Percentiles rank a stretch among this genome's conserved stretches.
Evolutionary conservation across 2,797 vertebrate species (phyloP).

Genomic region (Crax fasciolata): DNA sequence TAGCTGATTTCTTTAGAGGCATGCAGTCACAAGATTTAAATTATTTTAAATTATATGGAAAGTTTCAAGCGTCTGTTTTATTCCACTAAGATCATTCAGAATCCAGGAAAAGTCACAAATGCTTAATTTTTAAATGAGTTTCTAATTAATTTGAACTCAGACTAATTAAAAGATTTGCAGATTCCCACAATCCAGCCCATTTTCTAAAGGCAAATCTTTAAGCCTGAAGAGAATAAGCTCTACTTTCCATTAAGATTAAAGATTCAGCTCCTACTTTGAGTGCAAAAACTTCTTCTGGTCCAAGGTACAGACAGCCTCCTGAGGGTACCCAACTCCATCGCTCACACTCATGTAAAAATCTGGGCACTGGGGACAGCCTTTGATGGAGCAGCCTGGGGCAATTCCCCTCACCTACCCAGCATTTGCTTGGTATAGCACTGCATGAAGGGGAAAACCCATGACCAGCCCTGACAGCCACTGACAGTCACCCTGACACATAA

Average conservation of each 20-base stretch:
- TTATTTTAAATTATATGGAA: slow-evolving; percentile 45
- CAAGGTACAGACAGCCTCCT: background rate
- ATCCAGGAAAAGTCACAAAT: background rate
- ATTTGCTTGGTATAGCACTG: background rate
- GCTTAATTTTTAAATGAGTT: slow-evolving; percentile 33
- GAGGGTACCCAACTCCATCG: background rate
- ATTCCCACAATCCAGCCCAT: background rate
- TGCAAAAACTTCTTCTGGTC: background rate
- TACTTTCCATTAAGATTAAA: background rate
- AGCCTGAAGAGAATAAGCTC: background rate
- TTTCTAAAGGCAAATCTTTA: slow-evolving; percentile 14
- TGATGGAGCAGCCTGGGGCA: background rate
- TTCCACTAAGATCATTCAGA: background rate
- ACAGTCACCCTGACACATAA: background rate
- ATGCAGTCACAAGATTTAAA: background rate
- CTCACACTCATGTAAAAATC: background rate
- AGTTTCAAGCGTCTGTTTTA: slow-evolving; percentile 23
- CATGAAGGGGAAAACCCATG: background rate
- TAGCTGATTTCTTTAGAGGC: background rate
- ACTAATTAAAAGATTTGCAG: slow-evolving; percentile 59
- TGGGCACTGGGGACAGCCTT: background rate
- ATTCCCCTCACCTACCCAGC: background rate
- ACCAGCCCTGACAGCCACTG: background rate
- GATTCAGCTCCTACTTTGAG: background rate
- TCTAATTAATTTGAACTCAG: slow-evolving; percentile 52